Evolutionary conservation across 2,888 invertebrate genomes (phyloP), one percentile per base, ranked within the genome.

Genomic region (Cheiracanthium punctorium): DNA sequence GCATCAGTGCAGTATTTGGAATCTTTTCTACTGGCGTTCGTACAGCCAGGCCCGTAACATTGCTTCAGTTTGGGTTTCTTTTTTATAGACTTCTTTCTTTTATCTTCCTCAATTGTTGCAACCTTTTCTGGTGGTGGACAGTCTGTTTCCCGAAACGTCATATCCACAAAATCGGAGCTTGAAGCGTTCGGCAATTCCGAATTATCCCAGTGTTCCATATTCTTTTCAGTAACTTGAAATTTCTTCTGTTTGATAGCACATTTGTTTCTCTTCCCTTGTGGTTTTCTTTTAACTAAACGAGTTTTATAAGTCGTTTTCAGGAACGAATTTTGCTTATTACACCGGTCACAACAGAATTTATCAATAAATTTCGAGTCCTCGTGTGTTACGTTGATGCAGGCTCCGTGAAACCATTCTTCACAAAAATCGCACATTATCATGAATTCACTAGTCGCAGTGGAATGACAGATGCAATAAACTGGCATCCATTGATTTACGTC

Each of bases 361-460:
- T 82, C 82, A 37, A 82, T 82, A 4, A 32, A n/a, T 20, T 76
- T 30, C 0, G 76, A 58, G 0, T 5, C 10, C 10, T 43, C 28
- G 28, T 71, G 65, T 12, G 14, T 48, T 1, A 82, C 41, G 89
- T 96, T 96, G 89, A 99, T 97, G 91, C 98, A 98, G 91, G 98
- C 97, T 0, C 98, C 98, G 91, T 99, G 99, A 91, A 97, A 99
- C 98, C 99, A 99, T 92, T 98, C 98, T 91, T 98, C 97, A 91
- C 99, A 99, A 17, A 96, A 94, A 92, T 99, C 99, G 92, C 98
- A 99, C 48, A 96, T 97, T 96, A 98, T 98, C 98, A 98, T 98
- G 92, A 98, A 98, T 72, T 97, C 93, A 0, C 96, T 96, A 89
- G 96, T 96, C 91, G 98, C 98, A 0, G 97, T 96, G 8, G 97